These are phyloP conservation scores for Mimas tiliae DNA, from an alignment of 2,888 invertebrate genomes.

Conservation along the genomic window DNA sequence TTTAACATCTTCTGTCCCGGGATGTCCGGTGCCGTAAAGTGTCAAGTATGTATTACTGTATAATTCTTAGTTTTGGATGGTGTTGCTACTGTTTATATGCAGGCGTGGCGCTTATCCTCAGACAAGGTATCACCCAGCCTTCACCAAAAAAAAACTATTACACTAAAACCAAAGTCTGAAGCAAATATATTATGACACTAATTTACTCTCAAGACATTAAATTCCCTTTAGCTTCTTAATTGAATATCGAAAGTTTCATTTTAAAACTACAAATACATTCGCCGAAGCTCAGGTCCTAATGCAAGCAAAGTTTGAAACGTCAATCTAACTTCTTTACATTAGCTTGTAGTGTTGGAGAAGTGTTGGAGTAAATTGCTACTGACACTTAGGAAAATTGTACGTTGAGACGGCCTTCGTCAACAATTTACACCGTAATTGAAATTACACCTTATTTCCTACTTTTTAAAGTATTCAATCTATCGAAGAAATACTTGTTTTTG, in stretches of 20 bases:
- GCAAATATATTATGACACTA: no score
- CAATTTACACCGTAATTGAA: background rate
- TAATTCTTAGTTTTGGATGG: no score
- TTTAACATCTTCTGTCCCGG: no score
- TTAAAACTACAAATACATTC: slow-evolving; percentile 16
- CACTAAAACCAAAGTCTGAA: no score
- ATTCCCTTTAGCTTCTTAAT: no score
- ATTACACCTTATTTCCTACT: slow-evolving; percentile 2
- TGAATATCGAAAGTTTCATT: background rate
- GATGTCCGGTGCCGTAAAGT: no score
- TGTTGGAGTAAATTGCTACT: slow-evolving; percentile 46
- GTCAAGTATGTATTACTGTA: no score
- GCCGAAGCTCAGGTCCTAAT: slow-evolving; percentile 1
- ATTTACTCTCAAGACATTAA: no score
- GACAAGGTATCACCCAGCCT: no score
- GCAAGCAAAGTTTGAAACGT: slow-evolving; percentile 32
- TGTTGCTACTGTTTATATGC: no score
- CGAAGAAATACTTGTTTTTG: slow-evolving; percentile 1
- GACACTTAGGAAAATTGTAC: slow-evolving; percentile 53
- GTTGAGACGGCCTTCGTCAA: slow-evolving; percentile 12
- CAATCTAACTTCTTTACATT: slow-evolving; percentile 43
- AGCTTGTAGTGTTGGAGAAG: slow-evolving; percentile 38
- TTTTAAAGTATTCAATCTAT: background rate
- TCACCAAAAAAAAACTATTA: no score
- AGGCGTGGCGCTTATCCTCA: no score